These are phyloP conservation scores for Machimus atricapillus DNA, from an alignment of 2,888 invertebrate species.

Conservation along the genomic window DNA sequence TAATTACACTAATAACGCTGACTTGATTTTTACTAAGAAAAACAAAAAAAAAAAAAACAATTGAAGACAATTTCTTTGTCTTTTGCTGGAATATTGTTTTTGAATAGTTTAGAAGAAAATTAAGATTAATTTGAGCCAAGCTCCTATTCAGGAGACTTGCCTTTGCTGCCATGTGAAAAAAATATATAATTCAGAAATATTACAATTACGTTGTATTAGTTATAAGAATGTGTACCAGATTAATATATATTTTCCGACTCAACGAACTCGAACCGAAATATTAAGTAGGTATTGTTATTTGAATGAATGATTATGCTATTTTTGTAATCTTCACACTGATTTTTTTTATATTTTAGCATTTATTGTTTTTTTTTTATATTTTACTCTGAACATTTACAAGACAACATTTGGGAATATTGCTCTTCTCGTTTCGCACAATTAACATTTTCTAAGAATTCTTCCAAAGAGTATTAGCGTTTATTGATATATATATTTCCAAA, in stretches of 20 bases:
- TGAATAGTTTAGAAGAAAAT: neutral
- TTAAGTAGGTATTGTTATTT: neutral
- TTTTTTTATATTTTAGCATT: neutral
- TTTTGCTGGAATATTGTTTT: neutral
- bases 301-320: neutral
- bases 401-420: neutral
- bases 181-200: neutral
- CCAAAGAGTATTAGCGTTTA: neutral
- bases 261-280: neutral
- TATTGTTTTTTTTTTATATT: neutral
- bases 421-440: neutral
- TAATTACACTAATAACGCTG: neutral
- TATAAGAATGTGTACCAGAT: neutral
- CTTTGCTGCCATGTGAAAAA: neutral
- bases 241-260: neutral
- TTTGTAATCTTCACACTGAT: neutral
- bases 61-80: neutral
- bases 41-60: neutral
- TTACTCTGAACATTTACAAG: neutral
- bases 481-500: neutral
- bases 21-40: neutral
- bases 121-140: neutral
- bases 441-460: neutral
- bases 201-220: neutral
- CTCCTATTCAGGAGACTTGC: neutral